phyloP scores from a whole-genome alignment of 2,797 vertebrate genomes.

The Hyperoplus lanceolatus region DNA sequence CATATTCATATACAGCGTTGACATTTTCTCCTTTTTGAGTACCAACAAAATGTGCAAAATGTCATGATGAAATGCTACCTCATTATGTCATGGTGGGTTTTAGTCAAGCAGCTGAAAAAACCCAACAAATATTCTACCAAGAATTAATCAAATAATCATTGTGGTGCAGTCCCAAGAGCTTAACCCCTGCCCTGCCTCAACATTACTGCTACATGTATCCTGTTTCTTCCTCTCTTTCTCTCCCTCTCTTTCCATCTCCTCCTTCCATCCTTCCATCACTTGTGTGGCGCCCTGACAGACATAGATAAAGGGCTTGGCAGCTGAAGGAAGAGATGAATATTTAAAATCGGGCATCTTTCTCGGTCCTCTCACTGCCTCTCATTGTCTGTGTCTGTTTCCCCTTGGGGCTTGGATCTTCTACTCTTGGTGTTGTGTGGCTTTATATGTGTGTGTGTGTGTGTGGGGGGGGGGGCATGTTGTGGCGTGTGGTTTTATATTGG shows the following conservation, averaged over 20 bases:
- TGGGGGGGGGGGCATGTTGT: slow-evolving; percentile 36
- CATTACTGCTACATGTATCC: slow-evolving; percentile 23
- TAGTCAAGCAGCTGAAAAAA: slow-evolving; percentile 49
- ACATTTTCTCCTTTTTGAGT: background rate
- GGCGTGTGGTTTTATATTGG: slow-evolving; percentile 73
- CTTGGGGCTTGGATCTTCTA: slow-evolving; percentile 59
- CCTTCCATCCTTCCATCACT: slow-evolving; percentile 50
- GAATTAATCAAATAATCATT: slow-evolving; percentile 59
- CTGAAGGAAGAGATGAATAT: slow-evolving; percentile 77
- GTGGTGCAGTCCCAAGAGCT: slow-evolving; percentile 22
- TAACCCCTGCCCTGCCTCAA: slow-evolving; percentile 36
- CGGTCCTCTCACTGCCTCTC: slow-evolving; percentile 62
- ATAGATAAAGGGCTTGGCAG: slow-evolving; percentile 71
- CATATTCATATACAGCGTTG: background rate
- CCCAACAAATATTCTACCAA: slow-evolving; percentile 32
- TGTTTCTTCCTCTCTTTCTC: slow-evolving; percentile 6
- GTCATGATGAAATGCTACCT: slow-evolving; percentile 59
- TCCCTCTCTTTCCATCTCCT: slow-evolving; percentile 33
- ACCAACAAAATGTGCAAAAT: background rate
- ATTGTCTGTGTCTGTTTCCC: slow-evolving; percentile 66
- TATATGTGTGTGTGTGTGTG: slow-evolving; percentile 14
- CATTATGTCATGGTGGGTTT: slow-evolving; percentile 62
- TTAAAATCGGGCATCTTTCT: slow-evolving; percentile 71
- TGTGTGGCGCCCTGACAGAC: slow-evolving; percentile 54
- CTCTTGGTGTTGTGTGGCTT: slow-evolving; percentile 55